Evolutionary conservation across 2,797 vertebrate genomes (phyloP), one percentile per base, ranked within the genome.

Genomic region (Esox masquinongy): DNA sequence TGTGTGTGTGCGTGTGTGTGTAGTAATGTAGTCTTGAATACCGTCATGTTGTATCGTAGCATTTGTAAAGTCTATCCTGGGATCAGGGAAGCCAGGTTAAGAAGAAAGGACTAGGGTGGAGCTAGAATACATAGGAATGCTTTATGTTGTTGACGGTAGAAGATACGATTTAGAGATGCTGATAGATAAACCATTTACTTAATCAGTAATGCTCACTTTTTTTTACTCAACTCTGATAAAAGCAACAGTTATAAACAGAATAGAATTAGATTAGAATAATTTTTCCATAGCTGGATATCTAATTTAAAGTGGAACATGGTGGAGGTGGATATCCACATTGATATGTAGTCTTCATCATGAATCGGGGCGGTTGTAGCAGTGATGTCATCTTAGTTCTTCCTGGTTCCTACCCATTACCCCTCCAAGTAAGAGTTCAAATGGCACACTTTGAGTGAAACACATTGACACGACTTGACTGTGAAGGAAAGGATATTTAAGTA

Each of bases 321-420:
- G 2, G 15, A 50, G 36, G 17, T 39, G 43, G 51, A 72, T 50
- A 72, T 81, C 76, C 43, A 81, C 82, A 5, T 31, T 29, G 17
- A n/a, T 39, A 69, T 36, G 19, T 50, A 24, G 61, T 36, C 61
- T 56, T 56, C 34, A 66, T 51, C 56, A 75, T 47, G 43, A 14
- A 14, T 14, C 43, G 12, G 12, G 43, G 43, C 43, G 1, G 6
- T 26, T 31, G 16, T 26, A 16, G 59, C 43, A 71, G 74, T 34
- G 31, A 36, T 12, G 70, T 15, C 36, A 29, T 22, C 14, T 26
- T 29, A 39, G 31, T 11, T 61, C 51, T 64, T 26, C 31, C 24
- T 34, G 16, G 26, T 66, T 66, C 63, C 61, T 64, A 29, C 22
- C 11, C 29, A 34, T 34, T 16, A 17, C 5, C 17, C 61, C 26